Evolutionary conservation across 2,888 invertebrate genomes (phyloP), one percentile per base, ranked within the genome.

Genomic region (Tuberolachnus salignus): DNA sequence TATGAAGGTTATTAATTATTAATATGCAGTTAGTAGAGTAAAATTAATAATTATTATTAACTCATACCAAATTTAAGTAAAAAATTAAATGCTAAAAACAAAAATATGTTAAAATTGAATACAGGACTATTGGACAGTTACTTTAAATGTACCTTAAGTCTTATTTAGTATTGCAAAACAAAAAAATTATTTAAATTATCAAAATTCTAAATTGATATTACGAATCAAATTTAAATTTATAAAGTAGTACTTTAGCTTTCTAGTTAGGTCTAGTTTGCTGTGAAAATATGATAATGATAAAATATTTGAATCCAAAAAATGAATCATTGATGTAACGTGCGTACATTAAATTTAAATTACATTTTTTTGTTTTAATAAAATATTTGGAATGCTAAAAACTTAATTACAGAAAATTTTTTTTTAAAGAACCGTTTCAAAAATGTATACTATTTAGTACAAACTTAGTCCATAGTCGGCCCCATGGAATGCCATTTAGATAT

Each of bases 381-480:
- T 51, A 57, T 59, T 67, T 59, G 78, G 78, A 78, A 78, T 78
- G 78, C 49, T 19, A 59, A 69, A 49, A 78, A 61, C 16, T 63
- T 59, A 57, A n/a, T 49, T 59, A 3, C 46, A 8, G 55, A 34
- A 59, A 10, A 19, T 57, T 55, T n/a, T 13, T 42, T 55, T 44
- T 72, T 34, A 67, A 67, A 59, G 67, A 78, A 78, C 67, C 34
- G 46, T 21, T 57, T 19, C 49, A 61, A 66, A 44, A 67, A 23
- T 3, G n/a, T 21, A 19, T 21, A 21, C 46, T 55, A 44, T 59
- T 34, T 6, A 34, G 6, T 6, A 34, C 34, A 23, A 23, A 63
- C 14, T 16, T 34, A 51, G 11, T 51, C 1, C 6, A 49, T 34
- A 21, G 46, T 66, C 67, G 34, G 49, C 51, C 67, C 49, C 14